These are phyloP conservation scores for Epinotia demarniana DNA, from an alignment of 2,888 invertebrate species.

Conservation along the genomic window DNA sequence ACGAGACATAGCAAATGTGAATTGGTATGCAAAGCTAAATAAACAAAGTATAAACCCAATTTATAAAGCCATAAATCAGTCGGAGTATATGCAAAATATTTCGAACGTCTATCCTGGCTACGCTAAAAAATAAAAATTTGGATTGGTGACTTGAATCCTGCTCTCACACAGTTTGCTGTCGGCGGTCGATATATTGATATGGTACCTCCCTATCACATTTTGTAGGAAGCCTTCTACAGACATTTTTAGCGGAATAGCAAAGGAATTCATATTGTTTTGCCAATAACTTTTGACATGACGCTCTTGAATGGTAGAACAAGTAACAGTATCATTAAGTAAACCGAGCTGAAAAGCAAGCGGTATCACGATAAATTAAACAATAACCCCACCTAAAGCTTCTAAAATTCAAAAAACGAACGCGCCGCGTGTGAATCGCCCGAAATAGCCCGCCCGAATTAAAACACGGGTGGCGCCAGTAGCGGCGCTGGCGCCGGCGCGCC, in stretches of 20 bases:
- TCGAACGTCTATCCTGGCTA: conserved; percentile 6
- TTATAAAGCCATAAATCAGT: conserved; percentile 65
- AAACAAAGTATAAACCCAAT: conserved; percentile 67
- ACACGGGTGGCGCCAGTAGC: conserved; percentile 77
- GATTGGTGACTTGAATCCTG: neutral
- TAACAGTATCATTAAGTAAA: neutral
- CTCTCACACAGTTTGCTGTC: no score
- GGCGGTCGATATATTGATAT: no score
- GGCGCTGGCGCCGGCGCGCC: conserved; percentile 66
- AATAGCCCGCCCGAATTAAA: conserved; percentile 83
- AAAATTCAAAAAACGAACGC: conserved; percentile 73
- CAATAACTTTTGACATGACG: neutral
- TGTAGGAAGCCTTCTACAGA: no score
- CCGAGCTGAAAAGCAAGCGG: conserved; percentile 11
- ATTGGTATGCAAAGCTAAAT: conserved; percentile 57
- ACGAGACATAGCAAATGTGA: conserved; percentile 30
- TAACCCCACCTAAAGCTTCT: conserved; percentile 51
- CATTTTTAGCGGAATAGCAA: no score
- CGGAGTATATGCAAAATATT: conserved; percentile 51
- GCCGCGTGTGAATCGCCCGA: conserved; percentile 78
- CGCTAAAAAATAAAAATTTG: neutral
- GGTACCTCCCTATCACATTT: no score
- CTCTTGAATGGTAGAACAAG: neutral
- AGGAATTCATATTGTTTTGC: no score
- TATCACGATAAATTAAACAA: conserved; percentile 38